These are phyloP conservation scores for Anabacerthia variegaticeps DNA, from an alignment of 2,797 vertebrate genomes.

Conservation along the genomic window DNA sequence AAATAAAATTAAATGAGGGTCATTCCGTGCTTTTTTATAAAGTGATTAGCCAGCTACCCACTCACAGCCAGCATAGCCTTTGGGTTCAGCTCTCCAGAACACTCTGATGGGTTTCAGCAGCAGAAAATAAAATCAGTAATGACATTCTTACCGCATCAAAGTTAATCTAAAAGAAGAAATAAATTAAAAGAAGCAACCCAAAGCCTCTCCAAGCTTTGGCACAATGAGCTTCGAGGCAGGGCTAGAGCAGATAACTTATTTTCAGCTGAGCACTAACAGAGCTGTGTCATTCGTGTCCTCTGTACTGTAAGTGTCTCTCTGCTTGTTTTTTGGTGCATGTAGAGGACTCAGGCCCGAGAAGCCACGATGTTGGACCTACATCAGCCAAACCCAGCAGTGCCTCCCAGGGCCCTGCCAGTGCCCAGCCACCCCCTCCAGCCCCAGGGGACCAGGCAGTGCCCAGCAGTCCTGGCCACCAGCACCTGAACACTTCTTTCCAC, in stretches of 20 bases:
- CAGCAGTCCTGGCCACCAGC: not conserved
- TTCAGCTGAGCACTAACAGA: rapidly evolving
- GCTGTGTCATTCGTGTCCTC: not conserved
- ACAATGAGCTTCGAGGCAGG: not conserved
- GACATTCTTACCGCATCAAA: not conserved
- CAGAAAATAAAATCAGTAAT: not conserved
- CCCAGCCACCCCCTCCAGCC: not conserved
- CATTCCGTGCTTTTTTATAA: not conserved
- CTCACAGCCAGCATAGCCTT: not conserved
- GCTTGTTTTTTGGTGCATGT: not conserved
- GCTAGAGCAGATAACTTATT: not conserved
- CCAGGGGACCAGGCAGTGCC: not conserved
- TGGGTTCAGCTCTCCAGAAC: not conserved
- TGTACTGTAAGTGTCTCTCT: not conserved
- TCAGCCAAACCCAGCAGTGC: not conserved
- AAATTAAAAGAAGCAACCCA: not conserved
- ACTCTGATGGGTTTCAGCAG: not conserved
- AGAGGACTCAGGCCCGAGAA: not conserved
- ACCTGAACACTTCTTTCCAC: not conserved
- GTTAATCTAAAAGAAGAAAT: not conserved
- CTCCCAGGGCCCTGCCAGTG: not conserved
- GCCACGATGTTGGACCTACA: rapidly evolving
- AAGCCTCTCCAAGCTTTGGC: not conserved
- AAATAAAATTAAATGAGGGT: not conserved
- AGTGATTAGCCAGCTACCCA: not conserved